These are phyloP conservation scores for Ambastaia sidthimunki DNA, from an alignment of 2,797 vertebrate genomes.

Conservation along the genomic window DNA sequence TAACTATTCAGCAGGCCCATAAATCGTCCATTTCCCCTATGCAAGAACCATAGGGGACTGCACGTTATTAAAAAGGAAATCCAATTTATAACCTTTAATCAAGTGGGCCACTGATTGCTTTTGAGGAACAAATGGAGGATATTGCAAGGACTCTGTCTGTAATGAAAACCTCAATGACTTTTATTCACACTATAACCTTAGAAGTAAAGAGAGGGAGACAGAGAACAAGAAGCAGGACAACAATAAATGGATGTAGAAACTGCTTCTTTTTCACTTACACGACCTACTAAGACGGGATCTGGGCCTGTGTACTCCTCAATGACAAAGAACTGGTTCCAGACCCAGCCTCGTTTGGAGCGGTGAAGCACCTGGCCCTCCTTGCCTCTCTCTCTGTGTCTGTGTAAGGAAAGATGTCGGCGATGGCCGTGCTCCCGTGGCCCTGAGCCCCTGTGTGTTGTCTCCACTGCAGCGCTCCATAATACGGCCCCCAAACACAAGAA, in stretches of 20 bases:
- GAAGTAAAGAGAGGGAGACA: conserved; percentile 1
- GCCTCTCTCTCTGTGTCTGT: conserved; percentile 87
- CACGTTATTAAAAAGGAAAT: conserved; percentile 61
- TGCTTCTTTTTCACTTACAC: conserved; percentile 77
- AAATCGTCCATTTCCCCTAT: conserved; percentile 56
- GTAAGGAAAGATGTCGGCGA: conserved; percentile 78
- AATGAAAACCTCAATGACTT: conserved; percentile 51
- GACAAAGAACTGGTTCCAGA: conserved; percentile 99
- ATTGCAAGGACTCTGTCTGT: conserved; percentile 57
- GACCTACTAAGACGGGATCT: conserved; percentile 94
- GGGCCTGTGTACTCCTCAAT: conserved; percentile 98
- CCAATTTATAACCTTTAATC: conserved; percentile 63
- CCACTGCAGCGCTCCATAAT: conserved; percentile 75
- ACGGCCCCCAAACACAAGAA: conserved; percentile 85
- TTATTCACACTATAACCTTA: conserved; percentile 43
- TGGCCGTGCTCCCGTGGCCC: conserved; percentile 61
- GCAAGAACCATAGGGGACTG: conserved; percentile 44
- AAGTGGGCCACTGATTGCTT: conserved; percentile 58
- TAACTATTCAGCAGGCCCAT: conserved; percentile 50
- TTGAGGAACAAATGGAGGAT: conserved; percentile 60
- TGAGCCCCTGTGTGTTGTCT: conserved; percentile 62
- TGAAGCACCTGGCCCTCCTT: conserved; percentile 96
- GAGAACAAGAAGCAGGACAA: not conserved
- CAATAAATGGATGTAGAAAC: not conserved
- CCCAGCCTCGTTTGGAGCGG: conserved; percentile 96